Evolutionary conservation across 2,113 vertebrate species (phyloP), one percentile per base, ranked within the genome.

Genomic region (Zosterops borbonicus): DNA sequence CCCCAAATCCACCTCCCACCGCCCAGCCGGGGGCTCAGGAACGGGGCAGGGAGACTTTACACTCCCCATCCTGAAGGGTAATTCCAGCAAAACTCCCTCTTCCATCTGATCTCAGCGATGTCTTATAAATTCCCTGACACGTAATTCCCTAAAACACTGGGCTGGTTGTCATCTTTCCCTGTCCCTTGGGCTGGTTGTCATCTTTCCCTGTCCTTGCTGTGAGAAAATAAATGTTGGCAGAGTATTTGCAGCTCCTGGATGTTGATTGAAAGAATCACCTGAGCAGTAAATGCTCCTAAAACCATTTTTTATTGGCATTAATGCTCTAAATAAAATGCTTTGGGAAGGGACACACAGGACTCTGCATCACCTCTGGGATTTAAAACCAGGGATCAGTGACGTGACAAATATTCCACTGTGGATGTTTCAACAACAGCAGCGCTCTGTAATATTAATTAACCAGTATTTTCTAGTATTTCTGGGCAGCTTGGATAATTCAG

Each of bases 211-310:
- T 55, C 80, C 69, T 67, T 53, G 59, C 11, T 77, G 27, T 27
- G 60, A 22, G 39, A 62, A 18, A 31, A 55, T 25, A 7, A 35
- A 35, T 6, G 7, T 39, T 95, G 85, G 16, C 71, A 41, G 89
- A 94, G 5, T 90, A 93, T 58, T 97, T 97, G 64, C 56, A 83
- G 39, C 39, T 97, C 20, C 88, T 95, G 2, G 95, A 95, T 9
- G 83, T 79, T 46, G 97, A 96, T 29, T 3, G 2, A 23, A 95
- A 42, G 41, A 91, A 93, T 64, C 62, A 91, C 56, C 53, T 96
- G 78, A 97, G 95, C 22, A 91, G 95, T 91, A 76, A 92, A 96
- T 79, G 25, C 27, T 67, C 63, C 14, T 42, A 2, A 85, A 84
- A 59, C n/a, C 0, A 19, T 53, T 29, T 53, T 52, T 28, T 52